These are phyloP conservation scores for Caenorhabditis angaria DNA, from an alignment of 2,888 invertebrate genomes.

Conservation along the genomic window DNA sequence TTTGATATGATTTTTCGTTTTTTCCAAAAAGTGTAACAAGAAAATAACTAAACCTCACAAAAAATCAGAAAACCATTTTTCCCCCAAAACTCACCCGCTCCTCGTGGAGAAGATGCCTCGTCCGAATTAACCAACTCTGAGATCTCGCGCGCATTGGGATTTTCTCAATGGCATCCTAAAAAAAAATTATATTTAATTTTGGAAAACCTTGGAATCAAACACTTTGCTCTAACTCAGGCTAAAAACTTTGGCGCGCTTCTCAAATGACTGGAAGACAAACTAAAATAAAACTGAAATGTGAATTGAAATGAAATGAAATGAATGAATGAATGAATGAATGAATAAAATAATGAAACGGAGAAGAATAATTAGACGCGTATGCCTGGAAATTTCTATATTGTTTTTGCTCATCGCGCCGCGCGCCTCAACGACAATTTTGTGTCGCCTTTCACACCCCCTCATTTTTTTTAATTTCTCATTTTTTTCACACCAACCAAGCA, in stretches of 20 bases:
- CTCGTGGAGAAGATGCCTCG: constrained; percentile 69
- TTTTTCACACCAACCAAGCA: background rate
- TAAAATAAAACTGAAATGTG: no score
- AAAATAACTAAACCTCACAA: no score
- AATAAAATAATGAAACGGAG: background rate
- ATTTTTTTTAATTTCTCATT: constrained; percentile 2
- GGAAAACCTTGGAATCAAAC: no score
- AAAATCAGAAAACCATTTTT: background rate
- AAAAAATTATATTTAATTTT: no score
- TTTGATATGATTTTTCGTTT: no score
- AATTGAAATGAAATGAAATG: background rate
- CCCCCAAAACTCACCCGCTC: constrained; percentile 57
- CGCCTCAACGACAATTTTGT: background rate
- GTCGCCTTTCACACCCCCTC: constrained; percentile 3
- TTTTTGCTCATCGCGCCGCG: background rate
- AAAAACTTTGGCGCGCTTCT: no score
- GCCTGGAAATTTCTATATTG: background rate
- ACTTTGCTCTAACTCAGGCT: no score
- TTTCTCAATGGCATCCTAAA: constrained; percentile 71
- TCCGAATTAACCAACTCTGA: constrained; percentile 71
- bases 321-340: background rate
- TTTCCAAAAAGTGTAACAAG: no score
- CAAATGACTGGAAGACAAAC: background rate
- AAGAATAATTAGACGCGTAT: background rate
- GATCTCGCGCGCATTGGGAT: constrained; percentile 71